Evolutionary conservation across 2,888 invertebrate genomes (phyloP).

Genomic region (Rhingia campestris): DNA sequence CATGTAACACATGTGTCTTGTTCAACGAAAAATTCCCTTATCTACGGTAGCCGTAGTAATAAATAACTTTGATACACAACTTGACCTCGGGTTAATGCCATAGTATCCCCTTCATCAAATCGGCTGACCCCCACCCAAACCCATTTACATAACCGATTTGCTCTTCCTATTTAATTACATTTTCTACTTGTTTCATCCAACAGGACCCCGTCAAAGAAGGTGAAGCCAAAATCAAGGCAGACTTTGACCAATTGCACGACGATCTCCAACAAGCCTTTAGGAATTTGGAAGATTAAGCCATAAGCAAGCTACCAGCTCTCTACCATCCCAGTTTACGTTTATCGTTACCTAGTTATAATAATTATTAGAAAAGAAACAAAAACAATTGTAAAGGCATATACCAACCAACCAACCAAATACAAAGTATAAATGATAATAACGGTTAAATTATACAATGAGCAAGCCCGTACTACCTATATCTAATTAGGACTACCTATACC

Average conservation of each 20-base stretch:
- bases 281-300: conserved; percentile 95
- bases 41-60: too few relatives aligned
- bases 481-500: conserved; percentile 50
- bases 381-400: not conserved
- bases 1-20: too few relatives aligned
- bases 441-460: conserved; percentile 49
- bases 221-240: conserved; percentile 96
- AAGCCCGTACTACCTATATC: conserved; percentile 58
- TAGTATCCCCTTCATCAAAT: too few relatives aligned
- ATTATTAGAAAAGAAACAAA: conserved; percentile 10
- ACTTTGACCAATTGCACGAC: conserved; percentile 97
- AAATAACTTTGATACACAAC: too few relatives aligned
- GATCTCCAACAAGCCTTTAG: conserved; percentile 98
- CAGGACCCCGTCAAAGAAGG: conserved; percentile 99
- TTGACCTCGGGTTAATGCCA: too few relatives aligned
- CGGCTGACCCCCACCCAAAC: not conserved
- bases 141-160: not conserved
- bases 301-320: conserved; percentile 47
- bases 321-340: conserved; percentile 72
- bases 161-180: not conserved
- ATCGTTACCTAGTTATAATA: conserved; percentile 72
- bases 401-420: conserved; percentile 24
- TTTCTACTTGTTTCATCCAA: not conserved
- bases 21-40: too few relatives aligned
- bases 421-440: conserved; percentile 41